Evolutionary conservation across 2,113 vertebrate genomes (phyloP).

Genomic region (Nerophis lumbriciformis): DNA sequence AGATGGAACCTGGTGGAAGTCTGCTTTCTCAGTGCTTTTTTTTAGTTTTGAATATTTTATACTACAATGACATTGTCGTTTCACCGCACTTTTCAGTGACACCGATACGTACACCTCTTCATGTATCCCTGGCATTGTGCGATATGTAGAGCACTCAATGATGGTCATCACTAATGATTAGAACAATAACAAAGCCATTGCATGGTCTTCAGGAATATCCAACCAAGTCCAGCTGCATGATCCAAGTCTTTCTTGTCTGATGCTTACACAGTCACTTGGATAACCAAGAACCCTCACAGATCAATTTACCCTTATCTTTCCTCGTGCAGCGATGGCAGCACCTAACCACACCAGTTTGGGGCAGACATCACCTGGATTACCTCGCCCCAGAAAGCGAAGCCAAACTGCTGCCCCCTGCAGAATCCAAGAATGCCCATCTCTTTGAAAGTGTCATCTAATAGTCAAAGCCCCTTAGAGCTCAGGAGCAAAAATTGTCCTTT

Average conservation of each 20-base stretch:
- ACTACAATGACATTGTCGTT: too few species aligned
- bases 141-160: background rate
- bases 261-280: background rate
- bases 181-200: background rate
- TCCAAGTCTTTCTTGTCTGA: background rate
- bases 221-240: background rate
- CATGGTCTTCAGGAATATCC: background rate
- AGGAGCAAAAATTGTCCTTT: background rate
- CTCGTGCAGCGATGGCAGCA: constrained; percentile 83
- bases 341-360: constrained; percentile 89
- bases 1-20: too few species aligned
- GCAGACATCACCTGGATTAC: constrained; percentile 92
- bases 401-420: constrained; percentile 81
- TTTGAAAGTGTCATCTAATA: constrained; percentile 84
- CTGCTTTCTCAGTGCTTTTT: too few species aligned
- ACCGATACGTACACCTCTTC: too few species aligned
- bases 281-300: background rate
- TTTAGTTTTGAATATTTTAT: too few species aligned
- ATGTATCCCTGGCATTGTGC: background rate
- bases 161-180: background rate
- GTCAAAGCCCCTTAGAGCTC: background rate
- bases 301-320: background rate
- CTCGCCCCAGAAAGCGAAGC: constrained; percentile 87
- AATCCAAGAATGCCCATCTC: constrained; percentile 74
- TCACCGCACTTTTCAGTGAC: too few species aligned